A percentile compares a stretch with the other conserved stretches of the same genome.
These are phyloP conservation scores for Prorops nasuta DNA, from an alignment of 1,140 invertebrate genomes.

Conservation along the genomic window DNA sequence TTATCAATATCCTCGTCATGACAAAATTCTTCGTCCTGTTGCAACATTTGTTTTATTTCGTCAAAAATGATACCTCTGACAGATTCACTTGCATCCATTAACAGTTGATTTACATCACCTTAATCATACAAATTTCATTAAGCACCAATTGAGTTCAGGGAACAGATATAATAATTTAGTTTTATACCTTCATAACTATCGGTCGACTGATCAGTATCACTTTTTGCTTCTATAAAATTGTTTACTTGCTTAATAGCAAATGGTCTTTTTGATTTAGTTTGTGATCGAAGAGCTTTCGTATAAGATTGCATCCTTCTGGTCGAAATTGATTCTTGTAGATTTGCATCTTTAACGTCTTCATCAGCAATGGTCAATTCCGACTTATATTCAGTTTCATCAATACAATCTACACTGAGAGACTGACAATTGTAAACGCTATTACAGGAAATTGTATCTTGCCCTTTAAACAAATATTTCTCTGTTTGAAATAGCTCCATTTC, in stretches of 20 bases:
- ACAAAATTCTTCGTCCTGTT: background rate
- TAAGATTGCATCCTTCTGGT: conserved; percentile 5
- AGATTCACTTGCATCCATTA: no score
- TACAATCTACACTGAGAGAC: background rate
- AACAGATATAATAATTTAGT: no score
- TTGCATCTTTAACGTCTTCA: background rate
- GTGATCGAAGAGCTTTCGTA: conserved; percentile 8
- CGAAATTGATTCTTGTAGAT: conserved; percentile 1
- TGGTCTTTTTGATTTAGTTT: conserved; percentile 11
- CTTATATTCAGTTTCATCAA: conserved; percentile 5
- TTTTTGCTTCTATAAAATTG: conserved; percentile 1
- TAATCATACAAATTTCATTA: no score
- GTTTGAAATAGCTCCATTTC: conserved; percentile 19
- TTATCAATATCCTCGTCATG: conserved; percentile 20
- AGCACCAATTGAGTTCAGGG: no score
- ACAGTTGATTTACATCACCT: no score
- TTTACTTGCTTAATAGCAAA: conserved; percentile 13
- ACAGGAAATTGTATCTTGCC: conserved; percentile 15
- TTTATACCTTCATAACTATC: no score
- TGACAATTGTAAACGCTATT: conserved; percentile 12
- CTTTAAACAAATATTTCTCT: conserved; percentile 17
- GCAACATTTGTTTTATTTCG: background rate
- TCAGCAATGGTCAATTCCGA: background rate
- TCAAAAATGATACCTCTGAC: no score
- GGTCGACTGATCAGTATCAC: conserved; percentile 10